Conservation (phyloP, 2,888 invertebrate genomes). For the Gymnocheta viridis region DNA sequence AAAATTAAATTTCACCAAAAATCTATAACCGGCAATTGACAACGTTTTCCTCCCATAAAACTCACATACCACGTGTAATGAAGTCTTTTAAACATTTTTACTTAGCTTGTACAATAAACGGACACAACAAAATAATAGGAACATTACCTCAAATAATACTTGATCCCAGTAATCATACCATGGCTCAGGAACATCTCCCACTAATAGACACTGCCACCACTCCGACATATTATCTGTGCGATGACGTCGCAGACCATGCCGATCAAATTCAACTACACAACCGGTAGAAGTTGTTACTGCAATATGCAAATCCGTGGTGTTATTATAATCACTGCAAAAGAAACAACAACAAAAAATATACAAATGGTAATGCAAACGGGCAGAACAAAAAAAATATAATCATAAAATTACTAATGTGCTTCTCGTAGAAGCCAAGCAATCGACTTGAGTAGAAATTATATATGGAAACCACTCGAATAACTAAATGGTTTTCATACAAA, state of each 20-base stretch:
- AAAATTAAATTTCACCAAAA: too few relatives aligned
- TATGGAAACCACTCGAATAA: too few relatives aligned
- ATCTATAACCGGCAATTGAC: too few relatives aligned
- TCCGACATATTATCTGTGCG: conserved; percentile 79
- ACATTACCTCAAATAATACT: conserved; percentile 84
- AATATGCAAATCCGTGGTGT: conserved; percentile 93
- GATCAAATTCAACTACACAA: conserved; percentile 92
- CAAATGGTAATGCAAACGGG: neutral
- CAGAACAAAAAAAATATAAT: neutral
- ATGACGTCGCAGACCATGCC: conserved; percentile 86
- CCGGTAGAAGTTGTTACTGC: conserved; percentile 93
- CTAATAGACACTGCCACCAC: conserved; percentile 88
- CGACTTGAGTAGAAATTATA: too few relatives aligned
- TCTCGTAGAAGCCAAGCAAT: too few relatives aligned
- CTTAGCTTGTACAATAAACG: neutral
- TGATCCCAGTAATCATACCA: conserved; percentile 88
- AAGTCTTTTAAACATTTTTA: too few relatives aligned
- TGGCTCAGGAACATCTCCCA: conserved; percentile 86
- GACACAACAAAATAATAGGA: neutral
- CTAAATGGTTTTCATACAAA: too few relatives aligned
- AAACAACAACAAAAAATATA: conserved; percentile 3
- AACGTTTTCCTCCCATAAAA: too few relatives aligned
- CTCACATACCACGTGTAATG: too few relatives aligned
- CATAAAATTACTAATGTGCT: neutral
- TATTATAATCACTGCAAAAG: conserved; percentile 88